A percentile compares a stretch with the other conserved stretches of the same genome.
phyloP scores from a whole-genome alignment of 2,797 vertebrate species.

The Urophycis tenuis region DNA sequence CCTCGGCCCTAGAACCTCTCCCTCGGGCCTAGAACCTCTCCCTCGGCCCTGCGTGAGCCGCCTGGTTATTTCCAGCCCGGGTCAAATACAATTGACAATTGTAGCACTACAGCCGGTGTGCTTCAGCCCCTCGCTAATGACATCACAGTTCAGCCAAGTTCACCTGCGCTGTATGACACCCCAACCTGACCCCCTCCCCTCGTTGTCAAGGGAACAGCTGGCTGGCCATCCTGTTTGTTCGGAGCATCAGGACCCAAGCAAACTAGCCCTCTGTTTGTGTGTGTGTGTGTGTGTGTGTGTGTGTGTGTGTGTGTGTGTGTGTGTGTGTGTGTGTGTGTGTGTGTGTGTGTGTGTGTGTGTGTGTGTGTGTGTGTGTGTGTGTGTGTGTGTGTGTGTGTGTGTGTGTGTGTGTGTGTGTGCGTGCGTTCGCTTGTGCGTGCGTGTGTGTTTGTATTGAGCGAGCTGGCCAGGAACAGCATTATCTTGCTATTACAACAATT shows the following conservation, averaged over 20 bases:
- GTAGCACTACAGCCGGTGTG: neutral
- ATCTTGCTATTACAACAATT: neutral
- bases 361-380: constrained; percentile 1
- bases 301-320: too few species aligned
- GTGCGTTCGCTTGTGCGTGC: neutral
- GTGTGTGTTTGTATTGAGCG: neutral
- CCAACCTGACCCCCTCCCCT: neutral
- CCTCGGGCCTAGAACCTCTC: too few species aligned
- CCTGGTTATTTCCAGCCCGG: neutral
- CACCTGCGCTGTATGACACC: neutral
- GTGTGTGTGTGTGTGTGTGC: constrained; percentile 16
- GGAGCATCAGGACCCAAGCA: neutral
- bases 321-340: too few species aligned
- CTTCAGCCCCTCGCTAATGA: neutral
- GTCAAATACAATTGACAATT: neutral
- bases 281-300: constrained; percentile 11
- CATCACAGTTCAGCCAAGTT: neutral
- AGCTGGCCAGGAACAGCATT: neutral
- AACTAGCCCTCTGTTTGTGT: neutral
- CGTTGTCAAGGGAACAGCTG: constrained; percentile 2
- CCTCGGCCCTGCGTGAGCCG: neutral
- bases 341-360: constrained; percentile 12
- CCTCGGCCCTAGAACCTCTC: too few species aligned
- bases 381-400: constrained; percentile 9
- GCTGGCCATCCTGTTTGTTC: neutral